phyloP scores from a whole-genome alignment of 2,888 invertebrate species.

The Phyto melanocephala region DNA sequence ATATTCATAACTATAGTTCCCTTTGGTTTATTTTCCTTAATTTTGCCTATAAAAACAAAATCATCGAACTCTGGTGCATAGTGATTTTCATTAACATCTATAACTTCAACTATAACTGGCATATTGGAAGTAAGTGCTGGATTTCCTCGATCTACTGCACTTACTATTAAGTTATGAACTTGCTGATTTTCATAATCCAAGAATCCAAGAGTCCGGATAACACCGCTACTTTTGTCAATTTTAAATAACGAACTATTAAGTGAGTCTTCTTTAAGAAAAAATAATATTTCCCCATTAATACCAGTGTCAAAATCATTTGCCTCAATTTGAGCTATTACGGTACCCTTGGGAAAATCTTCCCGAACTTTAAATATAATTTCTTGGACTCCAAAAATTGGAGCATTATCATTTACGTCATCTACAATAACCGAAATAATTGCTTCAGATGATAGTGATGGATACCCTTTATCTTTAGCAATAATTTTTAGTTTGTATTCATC shows the following conservation, averaged over 20 bases:
- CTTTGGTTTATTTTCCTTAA: slow-evolving; percentile 89
- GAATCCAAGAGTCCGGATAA: slow-evolving; percentile 87
- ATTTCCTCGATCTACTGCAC: slow-evolving; percentile 91
- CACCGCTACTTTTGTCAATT: slow-evolving; percentile 91
- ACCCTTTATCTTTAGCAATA: slow-evolving; percentile 86
- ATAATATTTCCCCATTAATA: slow-evolving; percentile 88
- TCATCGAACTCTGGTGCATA: slow-evolving; percentile 90
- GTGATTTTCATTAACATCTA: slow-evolving; percentile 96
- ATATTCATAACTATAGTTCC: slow-evolving; percentile 89
- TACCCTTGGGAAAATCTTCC: slow-evolving; percentile 93
- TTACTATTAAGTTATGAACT: slow-evolving; percentile 91
- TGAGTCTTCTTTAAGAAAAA: slow-evolving; percentile 84
- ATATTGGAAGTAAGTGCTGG: slow-evolving; percentile 90
- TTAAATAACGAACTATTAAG: slow-evolving; percentile 81
- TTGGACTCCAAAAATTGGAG: slow-evolving; percentile 88
- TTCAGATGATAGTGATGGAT: slow-evolving; percentile 85
- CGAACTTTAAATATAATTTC: slow-evolving; percentile 90
- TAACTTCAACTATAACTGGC: slow-evolving; percentile 89
- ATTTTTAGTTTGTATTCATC: slow-evolving; percentile 89
- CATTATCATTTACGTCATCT: slow-evolving; percentile 94
- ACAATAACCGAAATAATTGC: slow-evolving; percentile 89
- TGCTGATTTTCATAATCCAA: slow-evolving; percentile 95
- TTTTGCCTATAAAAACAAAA: slow-evolving; percentile 86
- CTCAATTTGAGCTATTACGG: slow-evolving; percentile 90
- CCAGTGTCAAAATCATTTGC: slow-evolving; percentile 92